Percentiles rank a stretch among this genome's conserved stretches.
Conservation (phyloP, 2,113 vertebrate species). For the Equus przewalskii region DNA sequence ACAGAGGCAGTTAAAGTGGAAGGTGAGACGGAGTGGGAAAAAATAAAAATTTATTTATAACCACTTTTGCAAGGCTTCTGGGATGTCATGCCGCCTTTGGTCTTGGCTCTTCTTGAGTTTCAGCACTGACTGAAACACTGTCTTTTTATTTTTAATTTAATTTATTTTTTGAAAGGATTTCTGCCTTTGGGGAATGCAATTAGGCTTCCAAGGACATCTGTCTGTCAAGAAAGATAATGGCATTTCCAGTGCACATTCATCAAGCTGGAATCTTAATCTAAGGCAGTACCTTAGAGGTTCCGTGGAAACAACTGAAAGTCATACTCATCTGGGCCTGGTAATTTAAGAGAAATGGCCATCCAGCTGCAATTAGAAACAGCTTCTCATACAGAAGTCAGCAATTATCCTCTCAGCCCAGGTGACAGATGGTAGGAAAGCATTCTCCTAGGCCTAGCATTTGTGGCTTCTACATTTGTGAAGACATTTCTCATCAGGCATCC, state of each 20-base stretch:
- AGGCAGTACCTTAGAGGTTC: slow-evolving; percentile 81
- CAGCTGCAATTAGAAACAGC: slow-evolving; percentile 85
- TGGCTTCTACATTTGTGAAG: slow-evolving; percentile 83
- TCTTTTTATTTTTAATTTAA: slow-evolving; percentile 58
- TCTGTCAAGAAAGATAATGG: slow-evolving; percentile 64
- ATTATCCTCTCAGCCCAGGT: slow-evolving; percentile 88
- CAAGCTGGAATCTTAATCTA: slow-evolving; percentile 80
- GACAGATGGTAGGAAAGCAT: slow-evolving; percentile 88
- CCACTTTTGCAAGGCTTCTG: neutral
- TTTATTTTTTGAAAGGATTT: neutral
- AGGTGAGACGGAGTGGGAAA: neutral
- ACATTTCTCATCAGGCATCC: slow-evolving; percentile 83
- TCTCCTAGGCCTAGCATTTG: slow-evolving; percentile 83
- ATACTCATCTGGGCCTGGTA: slow-evolving; percentile 85
- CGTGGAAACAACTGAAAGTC: slow-evolving; percentile 87
- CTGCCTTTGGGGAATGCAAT: slow-evolving; percentile 17
- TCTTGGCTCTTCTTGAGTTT: neutral
- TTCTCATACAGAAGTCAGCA: slow-evolving; percentile 81
- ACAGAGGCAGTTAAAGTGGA: neutral
- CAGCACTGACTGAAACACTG: neutral
- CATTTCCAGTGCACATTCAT: slow-evolving; percentile 69
- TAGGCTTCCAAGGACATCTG: slow-evolving; percentile 62
- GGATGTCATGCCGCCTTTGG: neutral
- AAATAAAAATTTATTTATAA: neutral
- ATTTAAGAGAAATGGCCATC: slow-evolving; percentile 87